Evolutionary conservation across 2,888 invertebrate species (phyloP), one percentile per base, ranked within the genome.

Genomic region (Lithophane socia): DNA sequence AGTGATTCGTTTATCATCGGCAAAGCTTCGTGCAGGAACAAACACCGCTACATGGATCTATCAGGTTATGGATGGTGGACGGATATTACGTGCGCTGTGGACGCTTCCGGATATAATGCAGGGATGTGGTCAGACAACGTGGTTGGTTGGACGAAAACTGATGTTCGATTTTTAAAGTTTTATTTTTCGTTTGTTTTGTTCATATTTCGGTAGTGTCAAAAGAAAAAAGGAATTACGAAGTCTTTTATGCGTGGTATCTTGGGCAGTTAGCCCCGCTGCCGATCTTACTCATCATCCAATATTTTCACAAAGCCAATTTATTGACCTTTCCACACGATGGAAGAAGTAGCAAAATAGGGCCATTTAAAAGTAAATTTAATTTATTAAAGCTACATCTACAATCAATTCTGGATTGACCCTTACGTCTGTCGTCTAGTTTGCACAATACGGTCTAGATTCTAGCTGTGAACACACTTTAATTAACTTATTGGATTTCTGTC

Each of bases 11-110:
- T 79, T 82, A 73, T 84, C 54, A 68, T 73, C 79, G 75, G 75
- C 66, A 66, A 69, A 77, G 77, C 74, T 77, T 58, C 76, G 79
- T 64, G 72, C 37, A 60, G 56, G 54, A 52, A 87, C 88, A 89
- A 89, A 91, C 87, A 87, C 70, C 70, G 76, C 66, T 71, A 77
- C 85, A 86, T 84, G 79, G 85, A 87, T 84, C 84, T 77, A 75
- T 71, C 63, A 70, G 68, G 87, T 86, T 86, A 84, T 86, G 84
- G 85, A 86, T 83, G 87, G 83, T 67, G 60, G 69, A 56, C 89
- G 90, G 90, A 90, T 87, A 90, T 90, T 89, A 86, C 84, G 75
- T 76, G 79, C 76, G 77, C 83, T 71, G 76, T 79, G 77, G 69
- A 75, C 69, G 65, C 56, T 81, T 80, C 73, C 86, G 78, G 77